Percentiles rank a stretch among this genome's conserved stretches.
These are phyloP conservation scores for Neoascia interrupta DNA, from an alignment of 2,888 invertebrate species.

Conservation along the genomic window DNA sequence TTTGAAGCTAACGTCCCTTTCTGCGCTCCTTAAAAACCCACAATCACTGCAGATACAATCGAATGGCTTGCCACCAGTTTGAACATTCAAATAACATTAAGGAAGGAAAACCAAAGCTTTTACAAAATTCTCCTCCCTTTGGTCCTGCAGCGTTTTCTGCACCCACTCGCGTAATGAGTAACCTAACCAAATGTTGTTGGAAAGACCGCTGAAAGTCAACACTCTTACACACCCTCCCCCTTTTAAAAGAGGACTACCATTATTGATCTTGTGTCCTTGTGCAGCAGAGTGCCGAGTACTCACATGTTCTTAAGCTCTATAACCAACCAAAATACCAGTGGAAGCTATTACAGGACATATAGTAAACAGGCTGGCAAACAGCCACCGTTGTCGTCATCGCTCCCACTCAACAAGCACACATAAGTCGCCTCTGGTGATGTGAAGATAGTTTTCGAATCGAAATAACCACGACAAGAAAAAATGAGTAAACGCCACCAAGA, in stretches of 20 bases:
- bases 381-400: conserved; percentile 35
- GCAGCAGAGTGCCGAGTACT: conserved; percentile 37
- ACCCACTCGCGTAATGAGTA: no score
- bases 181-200: no score
- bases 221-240: no score
- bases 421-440: background rate
- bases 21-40: no score
- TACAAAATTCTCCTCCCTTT: no score
- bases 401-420: conserved; percentile 55
- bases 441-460: conserved; percentile 42
- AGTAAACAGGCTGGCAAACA: conserved; percentile 44
- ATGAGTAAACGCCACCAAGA: conserved; percentile 21
- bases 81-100: no score
- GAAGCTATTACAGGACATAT: conserved; percentile 58
- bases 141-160: no score
- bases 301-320: conserved; percentile 40
- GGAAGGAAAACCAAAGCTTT: no score
- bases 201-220: no score
- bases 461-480: conserved; percentile 25
- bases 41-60: no score
- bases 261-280: conserved; percentile 64
- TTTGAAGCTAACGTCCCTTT: no score
- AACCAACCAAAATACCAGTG: conserved; percentile 53
- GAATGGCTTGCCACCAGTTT: no score
- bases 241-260: conserved; percentile 32